Evolutionary conservation across 2,113 vertebrate species (phyloP).

Genomic region (Lasiurus cinereus): DNA sequence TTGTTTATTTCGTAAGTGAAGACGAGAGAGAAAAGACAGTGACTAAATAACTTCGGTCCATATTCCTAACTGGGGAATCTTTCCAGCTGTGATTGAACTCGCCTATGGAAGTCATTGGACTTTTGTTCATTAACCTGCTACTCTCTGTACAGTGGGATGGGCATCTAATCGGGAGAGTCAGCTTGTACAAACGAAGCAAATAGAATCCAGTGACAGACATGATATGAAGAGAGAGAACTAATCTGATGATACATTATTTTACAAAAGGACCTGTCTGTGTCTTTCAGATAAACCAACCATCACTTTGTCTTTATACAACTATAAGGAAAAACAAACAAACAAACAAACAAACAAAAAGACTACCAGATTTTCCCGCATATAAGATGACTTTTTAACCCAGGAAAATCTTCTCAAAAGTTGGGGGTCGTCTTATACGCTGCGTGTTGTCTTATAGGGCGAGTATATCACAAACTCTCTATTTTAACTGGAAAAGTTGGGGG

Average conservation of each 20-base stretch:
- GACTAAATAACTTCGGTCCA: not conserved
- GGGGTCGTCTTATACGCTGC: too few species aligned
- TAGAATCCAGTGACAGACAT: not conserved
- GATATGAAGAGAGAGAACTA: constrained; percentile 12
- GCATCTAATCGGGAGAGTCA: not conserved
- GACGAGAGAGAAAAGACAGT: not conserved
- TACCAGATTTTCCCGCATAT: too few species aligned
- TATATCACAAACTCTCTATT: too few species aligned
- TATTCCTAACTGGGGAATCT: not conserved
- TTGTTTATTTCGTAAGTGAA: not conserved
- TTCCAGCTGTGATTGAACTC: constrained; percentile 45
- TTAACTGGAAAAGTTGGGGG: too few species aligned
- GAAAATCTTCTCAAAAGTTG: too few species aligned
- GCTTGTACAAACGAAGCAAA: not conserved
- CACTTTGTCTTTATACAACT: not conserved
- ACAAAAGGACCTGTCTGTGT: not conserved
- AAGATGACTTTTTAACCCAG: too few species aligned
- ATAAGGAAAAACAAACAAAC: not conserved
- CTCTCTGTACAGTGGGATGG: not conserved
- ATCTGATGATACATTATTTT: constrained; percentile 40
- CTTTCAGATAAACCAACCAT: constrained; percentile 15
- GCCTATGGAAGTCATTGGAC: not conserved
- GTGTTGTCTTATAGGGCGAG: too few species aligned
- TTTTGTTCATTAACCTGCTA: not conserved
- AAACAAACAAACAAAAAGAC: not conserved